Conservation (phyloP, 1,140 invertebrate genomes). For the Spodoptera frugiperda region DNA sequence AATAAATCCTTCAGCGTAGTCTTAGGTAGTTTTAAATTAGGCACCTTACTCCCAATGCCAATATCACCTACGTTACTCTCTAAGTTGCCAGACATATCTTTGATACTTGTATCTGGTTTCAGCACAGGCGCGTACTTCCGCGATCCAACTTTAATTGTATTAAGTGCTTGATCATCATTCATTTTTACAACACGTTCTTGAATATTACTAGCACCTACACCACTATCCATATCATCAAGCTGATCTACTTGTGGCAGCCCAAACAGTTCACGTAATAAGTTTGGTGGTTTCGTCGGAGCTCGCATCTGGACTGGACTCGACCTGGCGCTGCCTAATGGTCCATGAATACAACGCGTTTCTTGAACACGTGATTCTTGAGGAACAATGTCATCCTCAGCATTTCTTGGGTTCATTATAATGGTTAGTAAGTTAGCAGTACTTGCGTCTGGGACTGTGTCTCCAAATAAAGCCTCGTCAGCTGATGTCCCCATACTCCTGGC, state of each 20-base stretch:
- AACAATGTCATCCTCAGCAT: slow-evolving; percentile 55
- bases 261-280: slow-evolving; percentile 49
- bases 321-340: slow-evolving; percentile 53
- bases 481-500: slow-evolving; percentile 58
- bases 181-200: slow-evolving; percentile 53
- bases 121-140: background rate
- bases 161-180: background rate
- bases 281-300: slow-evolving; percentile 37
- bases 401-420: slow-evolving; percentile 66
- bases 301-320: slow-evolving; percentile 31
- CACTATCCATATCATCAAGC: slow-evolving; percentile 62
- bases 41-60: background rate
- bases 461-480: slow-evolving; percentile 50
- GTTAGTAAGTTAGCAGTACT: slow-evolving; percentile 62
- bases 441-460: slow-evolving; percentile 53
- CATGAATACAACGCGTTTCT: slow-evolving; percentile 62
- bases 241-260: slow-evolving; percentile 34
- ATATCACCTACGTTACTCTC: background rate
- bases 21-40: slow-evolving; percentile 2
- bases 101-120: slow-evolving; percentile 3
- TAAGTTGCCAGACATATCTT: background rate
- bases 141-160: background rate
- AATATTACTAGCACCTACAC: slow-evolving; percentile 62
- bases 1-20: slow-evolving; percentile 4
- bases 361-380: slow-evolving; percentile 67